Conservation (phyloP, 2,113 vertebrate species). For the Procavia capensis region DNA sequence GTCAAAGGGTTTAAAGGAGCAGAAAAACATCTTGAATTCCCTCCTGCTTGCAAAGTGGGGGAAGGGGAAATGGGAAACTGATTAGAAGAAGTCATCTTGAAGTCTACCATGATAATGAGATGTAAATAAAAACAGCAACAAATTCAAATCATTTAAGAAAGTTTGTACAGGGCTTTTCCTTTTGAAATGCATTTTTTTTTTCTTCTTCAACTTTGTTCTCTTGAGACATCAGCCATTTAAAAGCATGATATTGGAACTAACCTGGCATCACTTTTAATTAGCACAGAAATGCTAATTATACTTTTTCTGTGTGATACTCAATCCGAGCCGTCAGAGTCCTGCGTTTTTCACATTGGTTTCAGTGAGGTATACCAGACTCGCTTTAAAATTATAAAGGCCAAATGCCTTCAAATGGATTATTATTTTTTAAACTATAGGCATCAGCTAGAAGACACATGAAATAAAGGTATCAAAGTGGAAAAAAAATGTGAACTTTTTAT, state of each 20-base stretch:
- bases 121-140: slow-evolving; percentile 75
- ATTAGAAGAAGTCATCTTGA: slow-evolving; percentile 70
- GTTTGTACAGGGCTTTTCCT: slow-evolving; percentile 52
- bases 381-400: slow-evolving; percentile 60
- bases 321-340: slow-evolving; percentile 61
- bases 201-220: slow-evolving; percentile 48
- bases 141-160: slow-evolving; percentile 72
- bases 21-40: slow-evolving; percentile 76
- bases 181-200: slow-evolving; percentile 66
- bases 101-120: slow-evolving; percentile 61
- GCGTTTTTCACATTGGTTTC: slow-evolving; percentile 33
- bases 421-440: slow-evolving; percentile 52
- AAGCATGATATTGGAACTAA: slow-evolving; percentile 81
- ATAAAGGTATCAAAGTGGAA: slow-evolving; percentile 37
- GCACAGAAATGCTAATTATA: slow-evolving; percentile 80
- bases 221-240: slow-evolving; percentile 78
- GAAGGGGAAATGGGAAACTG: slow-evolving; percentile 71
- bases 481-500: slow-evolving; percentile 46
- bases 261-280: slow-evolving; percentile 81
- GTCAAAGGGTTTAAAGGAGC: slow-evolving; percentile 75
- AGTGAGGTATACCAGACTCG: not conserved
- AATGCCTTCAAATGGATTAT: slow-evolving; percentile 8
- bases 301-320: slow-evolving; percentile 75
- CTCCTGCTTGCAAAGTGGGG: slow-evolving; percentile 53
- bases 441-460: slow-evolving; percentile 31